Evolutionary conservation across 2,888 invertebrate genomes (phyloP).

Genomic region (Morpho helenor): DNA sequence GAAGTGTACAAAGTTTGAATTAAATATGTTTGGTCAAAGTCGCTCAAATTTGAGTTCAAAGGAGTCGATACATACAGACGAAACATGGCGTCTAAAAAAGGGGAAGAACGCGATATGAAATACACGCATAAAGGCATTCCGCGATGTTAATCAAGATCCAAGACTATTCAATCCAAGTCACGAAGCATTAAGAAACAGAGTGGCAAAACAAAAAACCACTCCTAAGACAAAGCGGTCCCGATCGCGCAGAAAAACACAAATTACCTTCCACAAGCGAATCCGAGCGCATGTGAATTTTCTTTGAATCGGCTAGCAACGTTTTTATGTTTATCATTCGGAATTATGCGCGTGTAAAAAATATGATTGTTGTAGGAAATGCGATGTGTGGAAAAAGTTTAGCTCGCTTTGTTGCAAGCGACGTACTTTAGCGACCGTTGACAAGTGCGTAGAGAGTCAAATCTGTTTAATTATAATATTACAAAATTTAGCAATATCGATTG

Average conservation of each 20-base stretch:
- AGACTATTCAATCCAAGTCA: constrained; percentile 31
- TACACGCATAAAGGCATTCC: neutral
- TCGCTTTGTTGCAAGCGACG: constrained; percentile 17
- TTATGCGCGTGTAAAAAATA: constrained; percentile 29
- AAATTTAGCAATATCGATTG: too few relatives aligned
- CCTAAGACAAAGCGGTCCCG: constrained; percentile 61
- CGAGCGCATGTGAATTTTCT: constrained; percentile 58
- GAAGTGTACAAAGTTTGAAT: too few relatives aligned
- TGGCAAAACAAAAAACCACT: constrained; percentile 42
- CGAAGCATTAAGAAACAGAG: constrained; percentile 42
- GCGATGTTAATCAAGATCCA: constrained; percentile 36
- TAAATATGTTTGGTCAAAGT: too few relatives aligned
- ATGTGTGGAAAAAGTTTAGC: constrained; percentile 28
- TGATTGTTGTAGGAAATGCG: constrained; percentile 35
- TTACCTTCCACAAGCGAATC: constrained; percentile 62
- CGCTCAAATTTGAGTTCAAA: too few relatives aligned
- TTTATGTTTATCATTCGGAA: constrained; percentile 37
- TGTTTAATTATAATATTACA: too few relatives aligned
- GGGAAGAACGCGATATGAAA: constrained; percentile 1
- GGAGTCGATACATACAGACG: too few relatives aligned
- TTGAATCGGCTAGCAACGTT: constrained; percentile 40
- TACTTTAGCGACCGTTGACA: neutral
- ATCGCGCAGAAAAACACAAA: constrained; percentile 64
- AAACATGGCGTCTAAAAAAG: too few relatives aligned
- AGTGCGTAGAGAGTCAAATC: too few relatives aligned